Evolutionary conservation across 2,888 invertebrate genomes (phyloP).

Genomic region (Drosophila rellima): DNA sequence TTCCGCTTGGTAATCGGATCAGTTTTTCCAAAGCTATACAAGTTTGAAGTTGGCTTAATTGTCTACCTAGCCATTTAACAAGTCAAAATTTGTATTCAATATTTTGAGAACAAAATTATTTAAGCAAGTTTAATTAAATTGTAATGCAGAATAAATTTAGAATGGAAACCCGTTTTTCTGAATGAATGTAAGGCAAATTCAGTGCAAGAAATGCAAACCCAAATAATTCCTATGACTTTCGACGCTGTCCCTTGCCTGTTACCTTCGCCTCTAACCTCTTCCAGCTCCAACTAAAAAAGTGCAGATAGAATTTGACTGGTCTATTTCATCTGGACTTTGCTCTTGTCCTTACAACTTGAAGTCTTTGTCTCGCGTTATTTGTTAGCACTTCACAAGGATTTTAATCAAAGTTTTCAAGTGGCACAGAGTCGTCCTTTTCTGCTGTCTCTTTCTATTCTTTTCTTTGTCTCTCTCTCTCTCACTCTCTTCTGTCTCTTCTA

Average conservation of each 20-base stretch:
- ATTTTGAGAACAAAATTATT: too few species aligned
- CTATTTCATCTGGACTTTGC: slow-evolving; percentile 1
- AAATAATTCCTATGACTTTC: slow-evolving; percentile 33
- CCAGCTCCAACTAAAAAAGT: slow-evolving; percentile 64
- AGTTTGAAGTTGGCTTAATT: too few species aligned
- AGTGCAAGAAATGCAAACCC: slow-evolving; percentile 61
- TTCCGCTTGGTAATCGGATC: too few species aligned
- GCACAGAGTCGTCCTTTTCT: slow-evolving; percentile 42
- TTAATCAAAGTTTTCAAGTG: slow-evolving; percentile 79
- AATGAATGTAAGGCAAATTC: slow-evolving; percentile 38
- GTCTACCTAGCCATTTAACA: too few species aligned
- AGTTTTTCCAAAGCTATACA: too few species aligned
- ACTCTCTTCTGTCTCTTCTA: not conserved
- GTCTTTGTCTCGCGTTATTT: slow-evolving; percentile 76
- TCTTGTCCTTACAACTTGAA: slow-evolving; percentile 21
- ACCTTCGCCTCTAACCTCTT: slow-evolving; percentile 29
- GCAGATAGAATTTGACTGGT: slow-evolving; percentile 65
- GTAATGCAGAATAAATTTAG: too few species aligned
- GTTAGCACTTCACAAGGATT: slow-evolving; percentile 79
- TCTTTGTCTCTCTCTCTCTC: not conserved
- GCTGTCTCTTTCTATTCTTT: not conserved
- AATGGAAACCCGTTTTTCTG: too few species aligned
- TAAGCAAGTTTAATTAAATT: too few species aligned
- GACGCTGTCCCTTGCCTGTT: not conserved
- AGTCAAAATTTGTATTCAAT: too few species aligned